Conservation (phyloP, 2,888 invertebrate species). For the Argyresthia goedartella region DNA sequence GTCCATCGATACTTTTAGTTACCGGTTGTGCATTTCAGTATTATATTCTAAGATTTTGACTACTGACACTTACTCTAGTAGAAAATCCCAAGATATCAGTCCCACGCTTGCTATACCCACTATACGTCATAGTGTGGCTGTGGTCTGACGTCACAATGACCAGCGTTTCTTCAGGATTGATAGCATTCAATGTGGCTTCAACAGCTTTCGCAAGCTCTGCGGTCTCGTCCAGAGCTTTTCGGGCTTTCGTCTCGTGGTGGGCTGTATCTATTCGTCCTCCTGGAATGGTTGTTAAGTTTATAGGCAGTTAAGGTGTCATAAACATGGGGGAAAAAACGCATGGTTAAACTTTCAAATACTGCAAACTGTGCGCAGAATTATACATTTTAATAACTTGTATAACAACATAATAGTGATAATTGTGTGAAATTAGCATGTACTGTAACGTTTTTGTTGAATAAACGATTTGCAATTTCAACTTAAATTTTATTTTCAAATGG, state of each 20-base stretch:
- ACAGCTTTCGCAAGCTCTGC: conserved; percentile 83
- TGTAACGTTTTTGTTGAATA: too few species aligned
- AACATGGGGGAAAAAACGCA: too few species aligned
- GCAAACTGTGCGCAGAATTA: too few species aligned
- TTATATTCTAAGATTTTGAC: too few species aligned
- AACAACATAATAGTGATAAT: too few species aligned
- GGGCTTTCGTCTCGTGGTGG: conserved; percentile 77
- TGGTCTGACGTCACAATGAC: conserved; percentile 87
- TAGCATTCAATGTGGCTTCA: conserved; percentile 70
- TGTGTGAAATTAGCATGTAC: too few species aligned
- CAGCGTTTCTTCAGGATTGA: conserved; percentile 78
- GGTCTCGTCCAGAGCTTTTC: conserved; percentile 82
- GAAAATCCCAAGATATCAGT: conserved; percentile 52
- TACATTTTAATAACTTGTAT: too few species aligned
- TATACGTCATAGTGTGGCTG: conserved; percentile 80
- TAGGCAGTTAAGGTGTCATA: too few species aligned
- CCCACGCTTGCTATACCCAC: conserved; percentile 78
- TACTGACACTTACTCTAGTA: conserved; percentile 29
- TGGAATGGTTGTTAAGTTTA: conserved; percentile 17
- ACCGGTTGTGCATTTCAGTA: neutral
- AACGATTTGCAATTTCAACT: too few species aligned
- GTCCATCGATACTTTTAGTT: neutral
- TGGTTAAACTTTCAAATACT: too few species aligned
- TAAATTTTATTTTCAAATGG: too few species aligned
- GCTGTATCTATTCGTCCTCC: conserved; percentile 79